Evolutionary conservation across 1,140 invertebrate species (phyloP).

Genomic region (Bombus difficillimus): DNA sequence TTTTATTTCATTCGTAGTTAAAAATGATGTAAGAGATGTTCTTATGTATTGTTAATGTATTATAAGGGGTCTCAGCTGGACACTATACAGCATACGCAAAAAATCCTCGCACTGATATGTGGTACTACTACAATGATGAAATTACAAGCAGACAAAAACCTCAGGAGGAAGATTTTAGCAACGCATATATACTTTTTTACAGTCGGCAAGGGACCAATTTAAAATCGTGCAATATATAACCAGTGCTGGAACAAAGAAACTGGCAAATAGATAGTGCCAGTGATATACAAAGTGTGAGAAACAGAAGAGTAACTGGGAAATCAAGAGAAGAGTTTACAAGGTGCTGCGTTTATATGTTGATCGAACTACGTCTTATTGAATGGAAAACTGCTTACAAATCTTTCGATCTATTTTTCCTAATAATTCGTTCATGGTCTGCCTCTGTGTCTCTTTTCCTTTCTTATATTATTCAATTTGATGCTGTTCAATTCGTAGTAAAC

Average conservation of each 20-base stretch:
- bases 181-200: constrained; percentile 89
- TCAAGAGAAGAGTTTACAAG: constrained; percentile 19
- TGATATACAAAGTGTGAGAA: constrained; percentile 28
- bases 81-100: constrained; percentile 88
- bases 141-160: constrained; percentile 84
- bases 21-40: background rate
- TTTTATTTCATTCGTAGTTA: background rate
- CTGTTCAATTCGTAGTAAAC: background rate
- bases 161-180: constrained; percentile 86
- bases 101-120: constrained; percentile 85
- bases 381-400: constrained; percentile 28
- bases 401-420: constrained; percentile 35
- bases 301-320: constrained; percentile 16
- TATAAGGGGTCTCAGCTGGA: constrained; percentile 85
- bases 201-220: constrained; percentile 84
- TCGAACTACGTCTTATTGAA: constrained; percentile 1
- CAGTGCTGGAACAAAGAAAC: constrained; percentile 57
- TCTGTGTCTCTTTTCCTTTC: constrained; percentile 16
- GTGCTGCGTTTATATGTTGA: constrained; percentile 20
- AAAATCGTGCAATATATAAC: constrained; percentile 81
- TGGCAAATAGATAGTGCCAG: constrained; percentile 46
- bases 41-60: constrained; percentile 32
- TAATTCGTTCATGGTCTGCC: constrained; percentile 16
- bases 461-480: background rate
- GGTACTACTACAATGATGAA: constrained; percentile 89